Evolutionary conservation across 2,113 vertebrate genomes (phyloP).

Genomic region (Cochlearius cochlearius): DNA sequence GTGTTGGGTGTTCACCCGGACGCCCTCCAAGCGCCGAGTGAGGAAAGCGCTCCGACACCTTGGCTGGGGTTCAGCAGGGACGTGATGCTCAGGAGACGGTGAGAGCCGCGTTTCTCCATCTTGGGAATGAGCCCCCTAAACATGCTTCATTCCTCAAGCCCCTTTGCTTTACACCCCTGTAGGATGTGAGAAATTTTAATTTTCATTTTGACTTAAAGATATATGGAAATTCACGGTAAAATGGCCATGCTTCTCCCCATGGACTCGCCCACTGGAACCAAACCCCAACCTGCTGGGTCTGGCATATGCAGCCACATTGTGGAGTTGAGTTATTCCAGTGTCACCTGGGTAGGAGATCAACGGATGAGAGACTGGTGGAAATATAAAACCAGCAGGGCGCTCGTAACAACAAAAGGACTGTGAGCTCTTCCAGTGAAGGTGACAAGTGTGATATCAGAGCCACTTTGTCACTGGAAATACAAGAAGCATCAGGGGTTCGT

Average conservation of each 20-base stretch:
- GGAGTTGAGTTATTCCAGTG: not conserved
- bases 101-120: not conserved
- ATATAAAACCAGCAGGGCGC: not conserved
- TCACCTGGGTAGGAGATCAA: not conserved
- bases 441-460: not conserved
- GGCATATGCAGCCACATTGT: accelerated
- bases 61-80: not conserved
- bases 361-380: not conserved
- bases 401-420: not conserved
- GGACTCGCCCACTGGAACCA: not conserved
- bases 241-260: not conserved
- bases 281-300: not conserved
- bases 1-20: not conserved
- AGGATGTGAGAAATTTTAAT: not conserved
- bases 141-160: not conserved
- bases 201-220: not conserved
- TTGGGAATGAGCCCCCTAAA: not conserved
- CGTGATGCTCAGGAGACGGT: not conserved
- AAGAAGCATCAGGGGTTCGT: not conserved
- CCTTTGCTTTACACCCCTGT: not conserved
- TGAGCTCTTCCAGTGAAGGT: not conserved
- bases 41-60: not conserved
- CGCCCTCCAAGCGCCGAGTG: accelerated
- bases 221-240: not conserved
- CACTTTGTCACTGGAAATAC: not conserved